phyloP scores from a whole-genome alignment of 2,797 vertebrate species.

The Glyptemys insculpta region DNA sequence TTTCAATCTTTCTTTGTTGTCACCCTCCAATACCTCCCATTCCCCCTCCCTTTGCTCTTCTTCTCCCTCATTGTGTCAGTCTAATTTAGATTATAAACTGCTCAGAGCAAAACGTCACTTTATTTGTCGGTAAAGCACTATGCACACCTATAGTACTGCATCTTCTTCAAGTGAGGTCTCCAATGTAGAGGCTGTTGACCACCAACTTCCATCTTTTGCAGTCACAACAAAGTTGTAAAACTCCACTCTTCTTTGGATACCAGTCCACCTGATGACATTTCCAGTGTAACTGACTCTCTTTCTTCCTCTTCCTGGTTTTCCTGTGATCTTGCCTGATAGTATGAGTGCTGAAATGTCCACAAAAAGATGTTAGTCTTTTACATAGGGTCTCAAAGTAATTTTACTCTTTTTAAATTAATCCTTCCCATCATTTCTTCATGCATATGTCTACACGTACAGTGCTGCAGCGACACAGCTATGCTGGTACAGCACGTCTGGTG shows the following conservation, averaged over 20 bases:
- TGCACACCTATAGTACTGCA: rapidly evolving
- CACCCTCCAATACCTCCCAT: neutral
- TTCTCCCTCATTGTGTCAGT: neutral
- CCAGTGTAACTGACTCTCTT: neutral
- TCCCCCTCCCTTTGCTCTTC: neutral
- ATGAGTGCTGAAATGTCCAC: neutral
- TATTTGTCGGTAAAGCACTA: neutral
- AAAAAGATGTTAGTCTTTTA: neutral
- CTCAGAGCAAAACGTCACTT: neutral
- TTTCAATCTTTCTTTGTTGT: neutral
- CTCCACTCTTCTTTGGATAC: neutral
- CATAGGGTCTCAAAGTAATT: neutral
- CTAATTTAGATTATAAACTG: conserved; percentile 6
- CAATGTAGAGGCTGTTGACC: neutral
- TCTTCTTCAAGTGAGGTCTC: neutral
- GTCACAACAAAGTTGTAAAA: neutral
- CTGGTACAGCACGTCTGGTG: too few species aligned
- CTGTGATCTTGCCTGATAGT: neutral
- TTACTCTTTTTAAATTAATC: neutral
- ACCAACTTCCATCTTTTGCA: neutral
- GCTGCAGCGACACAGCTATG: too few species aligned
- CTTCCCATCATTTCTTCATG: neutral
- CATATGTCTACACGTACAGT: neutral
- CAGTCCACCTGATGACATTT: neutral
- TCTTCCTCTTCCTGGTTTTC: neutral